A percentile compares a stretch with the other conserved stretches of the same genome.
Conservation (phyloP, 64 coral and sea anemone genomes). For the Montipora cactus region DNA sequence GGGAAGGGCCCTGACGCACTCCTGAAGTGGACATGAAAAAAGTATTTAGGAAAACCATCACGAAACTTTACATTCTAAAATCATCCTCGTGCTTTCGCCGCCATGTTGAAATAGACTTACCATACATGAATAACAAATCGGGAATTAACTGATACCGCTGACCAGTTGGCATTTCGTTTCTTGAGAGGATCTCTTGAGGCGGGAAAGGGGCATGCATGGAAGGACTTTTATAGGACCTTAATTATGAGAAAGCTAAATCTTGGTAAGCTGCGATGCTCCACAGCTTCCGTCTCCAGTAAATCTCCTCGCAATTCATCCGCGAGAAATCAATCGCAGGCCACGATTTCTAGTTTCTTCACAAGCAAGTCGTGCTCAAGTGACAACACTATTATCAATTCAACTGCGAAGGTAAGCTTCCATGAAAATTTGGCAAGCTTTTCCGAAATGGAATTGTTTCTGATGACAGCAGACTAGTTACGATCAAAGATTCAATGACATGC, state of each 20-base stretch:
- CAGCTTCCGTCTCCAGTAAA: neutral
- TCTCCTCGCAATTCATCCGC: neutral
- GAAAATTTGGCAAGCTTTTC: neutral
- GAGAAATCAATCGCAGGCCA: slow-evolving; percentile 48
- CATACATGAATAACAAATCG: neutral
- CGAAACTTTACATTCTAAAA: neutral
- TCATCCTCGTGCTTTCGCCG: neutral
- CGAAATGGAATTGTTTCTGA: neutral
- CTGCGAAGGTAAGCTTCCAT: neutral
- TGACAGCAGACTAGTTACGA: neutral
- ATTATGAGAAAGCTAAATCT: slow-evolving; percentile 18
- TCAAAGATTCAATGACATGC: neutral
- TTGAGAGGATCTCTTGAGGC: too few species aligned
- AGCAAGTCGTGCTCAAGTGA: neutral
- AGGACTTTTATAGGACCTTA: too few species aligned
- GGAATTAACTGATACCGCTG: neutral
- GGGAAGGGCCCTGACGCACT: slow-evolving; percentile 23
- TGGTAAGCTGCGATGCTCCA: slow-evolving; percentile 39
- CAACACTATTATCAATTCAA: neutral
- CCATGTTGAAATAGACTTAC: slow-evolving; percentile 11
- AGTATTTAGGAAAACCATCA: slow-evolving; percentile 43
- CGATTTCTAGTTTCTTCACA: slow-evolving; percentile 80
- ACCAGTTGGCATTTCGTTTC: neutral
- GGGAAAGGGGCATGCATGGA: too few species aligned
- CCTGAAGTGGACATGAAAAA: slow-evolving; percentile 38